Evolutionary conservation across 2,113 vertebrate genomes (phyloP).

Genomic region (Cavia porcellus): DNA sequence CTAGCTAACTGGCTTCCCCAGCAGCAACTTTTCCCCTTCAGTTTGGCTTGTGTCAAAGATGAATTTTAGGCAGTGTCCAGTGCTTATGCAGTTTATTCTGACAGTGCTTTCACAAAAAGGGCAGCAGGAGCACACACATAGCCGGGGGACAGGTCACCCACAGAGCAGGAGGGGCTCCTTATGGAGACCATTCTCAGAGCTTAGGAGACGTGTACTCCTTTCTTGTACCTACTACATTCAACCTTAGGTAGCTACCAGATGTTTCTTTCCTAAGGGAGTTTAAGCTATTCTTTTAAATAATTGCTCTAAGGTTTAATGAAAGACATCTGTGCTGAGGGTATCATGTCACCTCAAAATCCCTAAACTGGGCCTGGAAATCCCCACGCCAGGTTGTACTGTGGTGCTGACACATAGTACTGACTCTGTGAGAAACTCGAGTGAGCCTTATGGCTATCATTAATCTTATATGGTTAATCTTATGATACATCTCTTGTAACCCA

Average conservation of each 20-base stretch:
- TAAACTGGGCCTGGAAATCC: too few relatives aligned
- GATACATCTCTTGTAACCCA: not conserved
- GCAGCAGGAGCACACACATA: not conserved
- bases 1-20: not conserved
- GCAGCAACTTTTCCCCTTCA: not conserved
- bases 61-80: not conserved
- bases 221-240: not conserved
- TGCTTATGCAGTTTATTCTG: not conserved
- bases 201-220: not conserved
- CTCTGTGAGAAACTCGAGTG: not conserved
- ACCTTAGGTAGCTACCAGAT: not conserved
- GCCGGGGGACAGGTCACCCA: not conserved
- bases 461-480: not conserved
- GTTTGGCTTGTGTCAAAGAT: not conserved
- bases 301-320: not conserved
- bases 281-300: not conserved
- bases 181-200: not conserved
- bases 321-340: not conserved
- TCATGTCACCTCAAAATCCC: not conserved
- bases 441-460: not conserved
- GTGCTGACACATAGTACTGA: not conserved
- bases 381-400: too few relatives aligned
- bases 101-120: not conserved
- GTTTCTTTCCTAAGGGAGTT: not conserved
- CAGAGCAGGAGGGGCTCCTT: not conserved